Evolutionary conservation across 2,113 vertebrate species (phyloP).

Genomic region (Anolis sagrei): DNA sequence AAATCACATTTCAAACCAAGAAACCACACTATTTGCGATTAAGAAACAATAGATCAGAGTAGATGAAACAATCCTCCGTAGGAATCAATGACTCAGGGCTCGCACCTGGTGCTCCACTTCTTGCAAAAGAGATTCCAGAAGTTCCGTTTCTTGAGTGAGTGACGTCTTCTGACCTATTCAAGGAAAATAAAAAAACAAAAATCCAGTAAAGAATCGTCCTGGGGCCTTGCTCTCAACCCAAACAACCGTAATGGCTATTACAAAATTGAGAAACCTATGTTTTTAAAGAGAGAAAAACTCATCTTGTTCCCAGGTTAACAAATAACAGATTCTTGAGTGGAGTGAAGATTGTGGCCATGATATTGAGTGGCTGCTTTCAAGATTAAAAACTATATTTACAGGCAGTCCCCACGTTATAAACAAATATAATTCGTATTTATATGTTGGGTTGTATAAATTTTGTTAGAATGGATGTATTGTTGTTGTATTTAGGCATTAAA

Average conservation of each 20-base stretch:
- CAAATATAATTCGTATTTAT: too few relatives aligned
- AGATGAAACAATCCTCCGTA: neutral
- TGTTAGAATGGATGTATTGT: too few relatives aligned
- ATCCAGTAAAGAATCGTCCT: neutral
- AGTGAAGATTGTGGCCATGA: too few relatives aligned
- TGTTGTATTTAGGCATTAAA: too few relatives aligned
- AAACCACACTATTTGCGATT: neutral
- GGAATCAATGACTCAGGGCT: conserved; percentile 27
- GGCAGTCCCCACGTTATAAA: too few relatives aligned
- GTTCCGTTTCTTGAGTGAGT: conserved; percentile 97
- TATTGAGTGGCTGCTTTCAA: too few relatives aligned
- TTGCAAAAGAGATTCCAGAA: conserved; percentile 96
- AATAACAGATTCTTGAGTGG: too few relatives aligned
- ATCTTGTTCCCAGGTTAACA: too few relatives aligned
- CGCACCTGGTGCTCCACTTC: conserved; percentile 98
- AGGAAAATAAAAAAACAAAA: neutral
- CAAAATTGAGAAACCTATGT: neutral
- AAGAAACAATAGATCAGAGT: neutral
- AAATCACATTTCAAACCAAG: conserved; percentile 1
- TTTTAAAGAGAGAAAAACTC: conserved; percentile 59
- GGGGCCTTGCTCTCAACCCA: conserved; percentile 19
- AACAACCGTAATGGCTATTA: neutral
- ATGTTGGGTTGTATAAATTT: too few relatives aligned
- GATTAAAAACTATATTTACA: too few relatives aligned
- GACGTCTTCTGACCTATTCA: conserved; percentile 96